Base-by-base conservation (phyloP, 2,888 invertebrate species). In the Gerosis bhagava region DNA sequence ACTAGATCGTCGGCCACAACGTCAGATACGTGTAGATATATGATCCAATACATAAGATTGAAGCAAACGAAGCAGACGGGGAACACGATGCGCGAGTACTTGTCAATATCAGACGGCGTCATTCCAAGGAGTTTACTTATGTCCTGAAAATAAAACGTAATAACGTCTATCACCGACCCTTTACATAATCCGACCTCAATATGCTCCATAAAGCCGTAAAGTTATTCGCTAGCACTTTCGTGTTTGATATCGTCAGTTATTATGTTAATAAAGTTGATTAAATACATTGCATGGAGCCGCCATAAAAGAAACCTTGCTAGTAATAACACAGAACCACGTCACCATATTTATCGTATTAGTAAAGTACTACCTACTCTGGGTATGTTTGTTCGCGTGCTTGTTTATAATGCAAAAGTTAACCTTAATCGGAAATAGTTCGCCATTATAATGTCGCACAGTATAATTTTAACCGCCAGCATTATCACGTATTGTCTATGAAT, bases 31-130 rank as follows among this genome's bases (percentile, higher is more conserved):
- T 97, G 97, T 65, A 97, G 91, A 81, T 97, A 97, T 73, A 97
- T 97, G 84, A 97, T 97, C 97, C 97, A 97, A 90, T 97, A 97
- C 96, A 97, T 97, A 63, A 97, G 93, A 88, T 99, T 99, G 93
- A 99, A 99, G 89, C 98, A 96, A 62, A 98, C 95, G 91, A 99
- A 99, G 91, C 98, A 97, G 67, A 98, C 96, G 44, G 99, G 99
- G 83, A 99, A 99, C 74, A 98, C 95, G 88, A 99, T 97, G 76
- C 99, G 94, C 50, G 98, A 98, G 82, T 98, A 98, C 91, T 98
- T 98, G 93, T 99, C 99, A 89, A 99, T 99, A 89, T 98, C 98
- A 80, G 98, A 98, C 46, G 98, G 98, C 65, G 97, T 97, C 67
- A 97, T 95, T 73, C 96, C 96, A 79, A 95, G 93, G 62, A 97